Conservation (phyloP, 2,888 invertebrate genomes). For the Amphipyra tragopoginis region DNA sequence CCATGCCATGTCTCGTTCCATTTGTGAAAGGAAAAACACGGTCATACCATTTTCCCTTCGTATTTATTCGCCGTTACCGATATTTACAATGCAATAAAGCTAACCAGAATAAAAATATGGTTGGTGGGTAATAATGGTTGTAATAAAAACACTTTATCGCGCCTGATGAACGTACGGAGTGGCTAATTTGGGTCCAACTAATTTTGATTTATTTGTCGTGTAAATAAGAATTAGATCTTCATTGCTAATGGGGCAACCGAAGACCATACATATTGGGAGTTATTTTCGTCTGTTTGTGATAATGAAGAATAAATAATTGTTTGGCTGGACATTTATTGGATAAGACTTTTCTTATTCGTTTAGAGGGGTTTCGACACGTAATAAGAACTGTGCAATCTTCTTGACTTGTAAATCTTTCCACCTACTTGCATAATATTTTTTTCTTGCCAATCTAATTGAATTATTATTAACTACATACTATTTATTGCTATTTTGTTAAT, state of each 20-base stretch:
- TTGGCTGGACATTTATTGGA: slow-evolving; percentile 25
- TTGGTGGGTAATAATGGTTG: slow-evolving; percentile 64
- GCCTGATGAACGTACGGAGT: slow-evolving; percentile 60
- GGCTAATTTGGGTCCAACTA: slow-evolving; percentile 58
- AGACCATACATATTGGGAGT: slow-evolving; percentile 56
- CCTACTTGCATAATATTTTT: too few species aligned
- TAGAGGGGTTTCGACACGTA: too few species aligned
- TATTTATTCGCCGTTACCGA: slow-evolving; percentile 67
- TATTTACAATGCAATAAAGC: slow-evolving; percentile 72
- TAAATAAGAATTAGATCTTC: slow-evolving; percentile 70
- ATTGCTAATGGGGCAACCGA: slow-evolving; percentile 61
- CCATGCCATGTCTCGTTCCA: slow-evolving; percentile 40
- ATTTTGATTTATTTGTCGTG: slow-evolving; percentile 69
- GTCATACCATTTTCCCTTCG: slow-evolving; percentile 42
- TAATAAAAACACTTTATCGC: slow-evolving; percentile 66
- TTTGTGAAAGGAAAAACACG: slow-evolving; percentile 57
- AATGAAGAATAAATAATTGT: slow-evolving; percentile 31
- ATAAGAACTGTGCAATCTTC: too few species aligned
- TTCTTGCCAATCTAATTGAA: too few species aligned
- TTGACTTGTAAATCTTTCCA: too few species aligned
- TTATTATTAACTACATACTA: too few species aligned
- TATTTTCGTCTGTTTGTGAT: slow-evolving; percentile 51
- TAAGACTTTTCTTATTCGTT: slow-evolving; percentile 18
- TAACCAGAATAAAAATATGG: slow-evolving; percentile 70
- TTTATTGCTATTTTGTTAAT: too few species aligned